phyloP scores from a whole-genome alignment of 2,797 vertebrate genomes.

The Dallia pectoralis region DNA sequence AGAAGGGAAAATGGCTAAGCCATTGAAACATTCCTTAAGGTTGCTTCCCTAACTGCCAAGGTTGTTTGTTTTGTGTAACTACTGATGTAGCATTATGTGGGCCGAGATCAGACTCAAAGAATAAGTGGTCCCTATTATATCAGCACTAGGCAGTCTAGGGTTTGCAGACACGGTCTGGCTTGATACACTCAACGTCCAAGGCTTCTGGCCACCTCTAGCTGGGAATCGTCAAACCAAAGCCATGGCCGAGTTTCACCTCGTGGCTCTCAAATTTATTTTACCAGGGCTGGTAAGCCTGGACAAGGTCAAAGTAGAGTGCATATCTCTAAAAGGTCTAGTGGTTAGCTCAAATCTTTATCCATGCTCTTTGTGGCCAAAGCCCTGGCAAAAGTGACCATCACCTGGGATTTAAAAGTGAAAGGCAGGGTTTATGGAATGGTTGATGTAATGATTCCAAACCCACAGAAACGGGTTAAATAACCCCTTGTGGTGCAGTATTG shows the following conservation, averaged over 20 bases:
- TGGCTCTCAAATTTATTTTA: constrained; percentile 28
- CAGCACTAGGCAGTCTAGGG: not conserved
- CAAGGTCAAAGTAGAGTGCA: constrained; percentile 33
- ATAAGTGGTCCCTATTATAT: constrained; percentile 16
- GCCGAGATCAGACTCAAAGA: constrained; percentile 24
- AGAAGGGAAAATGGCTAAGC: constrained; percentile 36
- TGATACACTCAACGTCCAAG: constrained; percentile 48
- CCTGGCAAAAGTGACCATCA: constrained; percentile 40
- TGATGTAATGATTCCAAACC: constrained; percentile 30
- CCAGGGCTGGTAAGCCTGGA: constrained; percentile 52
- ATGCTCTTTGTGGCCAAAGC: constrained; percentile 35
- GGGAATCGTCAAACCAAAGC: constrained; percentile 65
- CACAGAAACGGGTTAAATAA: constrained; percentile 46
- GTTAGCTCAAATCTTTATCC: constrained; percentile 41
- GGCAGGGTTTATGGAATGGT: constrained; percentile 20
- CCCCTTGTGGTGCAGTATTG: constrained; percentile 46
- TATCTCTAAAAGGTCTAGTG: constrained; percentile 30
- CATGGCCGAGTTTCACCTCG: constrained; percentile 21
- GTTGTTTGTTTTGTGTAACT: constrained; percentile 35
- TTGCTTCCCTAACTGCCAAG: constrained; percentile 24
- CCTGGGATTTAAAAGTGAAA: constrained; percentile 40
- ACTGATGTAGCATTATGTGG: constrained; percentile 15
- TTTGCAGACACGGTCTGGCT: constrained; percentile 26
- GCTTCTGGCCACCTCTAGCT: constrained; percentile 42
- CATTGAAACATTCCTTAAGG: constrained; percentile 37